Conservation (phyloP, 2,888 invertebrate species). For the Conus canariensis region DNA sequence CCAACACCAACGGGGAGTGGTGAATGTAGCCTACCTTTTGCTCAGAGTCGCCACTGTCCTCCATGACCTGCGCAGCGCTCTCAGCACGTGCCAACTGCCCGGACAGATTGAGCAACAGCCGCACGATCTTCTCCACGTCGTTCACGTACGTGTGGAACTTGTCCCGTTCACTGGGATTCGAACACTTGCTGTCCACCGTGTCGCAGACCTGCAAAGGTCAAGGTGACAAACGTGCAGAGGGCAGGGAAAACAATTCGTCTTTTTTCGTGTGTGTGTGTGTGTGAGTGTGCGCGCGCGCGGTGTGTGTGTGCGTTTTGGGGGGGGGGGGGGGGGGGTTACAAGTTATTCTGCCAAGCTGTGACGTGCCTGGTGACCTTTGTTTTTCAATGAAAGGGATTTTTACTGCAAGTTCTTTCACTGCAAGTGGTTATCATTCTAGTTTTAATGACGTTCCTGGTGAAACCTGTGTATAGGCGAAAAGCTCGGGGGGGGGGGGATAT, state of each 20-base stretch:
- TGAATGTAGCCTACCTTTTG: conserved; percentile 80
- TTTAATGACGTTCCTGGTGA: no score
- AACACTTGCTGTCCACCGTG: conserved; percentile 82
- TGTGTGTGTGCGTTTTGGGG: no score
- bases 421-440: no score
- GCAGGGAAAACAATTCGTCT: background rate
- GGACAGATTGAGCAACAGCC: conserved; percentile 88
- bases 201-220: conserved; percentile 81
- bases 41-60: conserved; percentile 81
- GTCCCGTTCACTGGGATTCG: conserved; percentile 83
- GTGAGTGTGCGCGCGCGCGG: no score
- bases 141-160: conserved; percentile 87
- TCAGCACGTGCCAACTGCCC: conserved; percentile 89
- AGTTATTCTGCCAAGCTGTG: no score
- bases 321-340: no score
- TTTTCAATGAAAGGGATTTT: no score
- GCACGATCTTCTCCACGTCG: conserved; percentile 92
- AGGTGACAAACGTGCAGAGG: background rate
- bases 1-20: no score
- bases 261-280: background rate
- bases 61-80: conserved; percentile 85
- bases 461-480: no score
- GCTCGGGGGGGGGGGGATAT: no score
- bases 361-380: no score
- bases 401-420: no score